Percentiles rank a stretch among this genome's conserved stretches.
Conservation (phyloP, 2,888 invertebrate species). For the Amphipoea lucens region DNA sequence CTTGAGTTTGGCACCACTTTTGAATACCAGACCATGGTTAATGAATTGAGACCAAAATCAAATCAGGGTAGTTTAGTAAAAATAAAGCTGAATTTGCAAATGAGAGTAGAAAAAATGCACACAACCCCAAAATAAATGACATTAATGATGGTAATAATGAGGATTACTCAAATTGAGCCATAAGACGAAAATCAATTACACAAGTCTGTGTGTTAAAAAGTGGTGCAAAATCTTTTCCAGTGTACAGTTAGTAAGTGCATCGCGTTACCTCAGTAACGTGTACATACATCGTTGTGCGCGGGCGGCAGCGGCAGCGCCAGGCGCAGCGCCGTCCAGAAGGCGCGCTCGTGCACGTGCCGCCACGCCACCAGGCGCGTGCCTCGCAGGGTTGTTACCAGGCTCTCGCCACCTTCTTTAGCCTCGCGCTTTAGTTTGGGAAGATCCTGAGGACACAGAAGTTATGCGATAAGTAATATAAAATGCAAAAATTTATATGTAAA, state of each 20-base stretch:
- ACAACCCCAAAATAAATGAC: neutral
- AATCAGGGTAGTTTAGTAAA: neutral
- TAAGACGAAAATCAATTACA: neutral
- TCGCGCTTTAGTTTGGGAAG: conserved; percentile 88
- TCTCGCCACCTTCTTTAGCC: conserved; percentile 89
- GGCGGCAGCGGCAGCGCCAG: conserved; percentile 91
- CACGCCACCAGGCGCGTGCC: conserved; percentile 88
- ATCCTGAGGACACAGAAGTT: conserved; percentile 85
- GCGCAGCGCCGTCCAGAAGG: conserved; percentile 92
- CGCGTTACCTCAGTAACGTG: conserved; percentile 59
- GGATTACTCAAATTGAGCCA: neutral
- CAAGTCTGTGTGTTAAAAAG: conserved; percentile 1
- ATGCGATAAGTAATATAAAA: neutral
- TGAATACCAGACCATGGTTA: neutral
- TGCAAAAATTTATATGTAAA: neutral
- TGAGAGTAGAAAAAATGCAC: neutral
- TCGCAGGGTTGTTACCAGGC: conserved; percentile 84
- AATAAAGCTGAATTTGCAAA: too few relatives aligned
- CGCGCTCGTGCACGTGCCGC: conserved; percentile 89
- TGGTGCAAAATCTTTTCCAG: conserved; percentile 16
- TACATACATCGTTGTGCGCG: conserved; percentile 66
- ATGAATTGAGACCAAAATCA: neutral
- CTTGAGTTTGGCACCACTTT: conserved; percentile 15
- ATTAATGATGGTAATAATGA: neutral
- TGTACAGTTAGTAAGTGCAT: conserved; percentile 16